phyloP scores from a whole-genome alignment of 92 coral and sea anemone genomes.

The Epizoanthus rinbou region DNA sequence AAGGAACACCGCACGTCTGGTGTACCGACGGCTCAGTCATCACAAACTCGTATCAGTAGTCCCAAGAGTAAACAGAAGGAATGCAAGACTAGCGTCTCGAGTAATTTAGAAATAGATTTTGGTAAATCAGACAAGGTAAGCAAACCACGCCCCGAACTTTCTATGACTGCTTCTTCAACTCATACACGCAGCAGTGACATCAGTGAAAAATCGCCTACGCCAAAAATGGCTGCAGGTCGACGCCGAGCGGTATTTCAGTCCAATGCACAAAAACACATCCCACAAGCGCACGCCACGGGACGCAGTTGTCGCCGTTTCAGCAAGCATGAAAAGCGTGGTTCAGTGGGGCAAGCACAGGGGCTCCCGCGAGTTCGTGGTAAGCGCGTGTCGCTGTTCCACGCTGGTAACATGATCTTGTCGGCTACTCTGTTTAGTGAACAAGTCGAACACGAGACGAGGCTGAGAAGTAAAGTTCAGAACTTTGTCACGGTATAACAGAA shows the following conservation, averaged over 20 bases:
- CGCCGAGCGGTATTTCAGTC: conserved; percentile 26
- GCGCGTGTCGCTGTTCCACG: conserved; percentile 35
- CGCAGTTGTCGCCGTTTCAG: conserved; percentile 31
- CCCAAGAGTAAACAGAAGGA: neutral
- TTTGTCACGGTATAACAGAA: conserved; percentile 3
- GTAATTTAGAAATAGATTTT: neutral
- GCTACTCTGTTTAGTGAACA: conserved; percentile 18
- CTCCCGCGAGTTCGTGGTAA: conserved; percentile 24
- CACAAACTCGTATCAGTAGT: neutral
- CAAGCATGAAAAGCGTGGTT: conserved; percentile 8
- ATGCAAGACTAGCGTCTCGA: neutral
- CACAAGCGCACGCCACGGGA: neutral
- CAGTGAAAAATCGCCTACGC: neutral
- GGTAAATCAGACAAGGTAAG: neutral
- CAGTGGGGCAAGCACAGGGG: neutral
- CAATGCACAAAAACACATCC: neutral
- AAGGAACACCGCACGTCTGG: neutral
- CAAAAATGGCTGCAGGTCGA: conserved; percentile 3
- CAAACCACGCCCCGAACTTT: neutral
- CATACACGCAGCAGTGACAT: conserved; percentile 13
- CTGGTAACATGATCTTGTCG: conserved; percentile 2
- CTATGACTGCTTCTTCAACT: neutral
- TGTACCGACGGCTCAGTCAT: neutral
- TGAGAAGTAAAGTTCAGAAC: conserved; percentile 13
- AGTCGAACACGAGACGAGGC: neutral